Percentiles rank a stretch among this genome's conserved stretches.
Conservation (phyloP, 2,797 vertebrate species). For the Heliangelus exortis region DNA sequence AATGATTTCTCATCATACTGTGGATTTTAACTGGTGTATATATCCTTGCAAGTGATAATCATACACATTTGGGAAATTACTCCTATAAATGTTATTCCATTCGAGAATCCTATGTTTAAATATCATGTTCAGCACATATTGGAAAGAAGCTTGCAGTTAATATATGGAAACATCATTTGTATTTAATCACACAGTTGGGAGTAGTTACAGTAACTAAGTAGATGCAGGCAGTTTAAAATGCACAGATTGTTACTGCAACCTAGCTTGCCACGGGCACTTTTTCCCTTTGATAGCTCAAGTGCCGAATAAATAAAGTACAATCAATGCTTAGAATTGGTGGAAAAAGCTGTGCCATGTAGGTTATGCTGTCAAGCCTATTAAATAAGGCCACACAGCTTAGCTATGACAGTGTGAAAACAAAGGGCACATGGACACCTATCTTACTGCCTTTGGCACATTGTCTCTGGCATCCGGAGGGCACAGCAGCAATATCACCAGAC, state of each 20-base stretch:
- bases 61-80: conserved; percentile 13
- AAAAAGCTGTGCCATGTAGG: conserved; percentile 9
- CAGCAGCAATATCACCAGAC: background rate
- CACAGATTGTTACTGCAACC: conserved; percentile 61
- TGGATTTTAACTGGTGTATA: conserved; percentile 4
- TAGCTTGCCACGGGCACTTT: conserved; percentile 64
- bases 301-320: conserved; percentile 56
- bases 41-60: conserved; percentile 2
- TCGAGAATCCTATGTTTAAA: conserved; percentile 29
- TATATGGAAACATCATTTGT: conserved; percentile 65
- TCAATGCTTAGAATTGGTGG: conserved; percentile 4
- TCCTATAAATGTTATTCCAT: conserved; percentile 48
- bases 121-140: conserved; percentile 17
- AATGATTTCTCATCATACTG: background rate
- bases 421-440: background rate
- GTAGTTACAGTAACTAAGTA: conserved; percentile 59
- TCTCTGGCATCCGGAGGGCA: background rate
- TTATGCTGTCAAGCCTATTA: background rate
- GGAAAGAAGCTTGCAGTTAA: conserved; percentile 42
- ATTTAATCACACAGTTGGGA: conserved; percentile 66
- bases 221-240: conserved; percentile 71
- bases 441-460: background rate
- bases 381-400: background rate
- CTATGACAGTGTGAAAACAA: conserved; percentile 16
- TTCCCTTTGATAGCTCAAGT: conserved; percentile 37